Conservation (phyloP, 2,888 invertebrate genomes). For the Augiades crinisus region DNA sequence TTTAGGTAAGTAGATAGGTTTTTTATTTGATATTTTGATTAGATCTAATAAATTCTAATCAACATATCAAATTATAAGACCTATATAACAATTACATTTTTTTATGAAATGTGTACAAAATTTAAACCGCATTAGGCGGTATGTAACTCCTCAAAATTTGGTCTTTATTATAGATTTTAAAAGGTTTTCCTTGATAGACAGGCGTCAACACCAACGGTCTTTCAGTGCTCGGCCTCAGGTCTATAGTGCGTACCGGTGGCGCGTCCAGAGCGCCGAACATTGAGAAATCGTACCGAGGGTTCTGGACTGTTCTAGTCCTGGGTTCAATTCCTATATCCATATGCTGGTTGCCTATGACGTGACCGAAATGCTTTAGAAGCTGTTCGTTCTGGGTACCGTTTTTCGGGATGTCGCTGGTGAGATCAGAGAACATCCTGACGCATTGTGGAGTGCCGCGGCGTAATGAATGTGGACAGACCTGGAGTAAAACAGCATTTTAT, state of each 20-base stretch:
- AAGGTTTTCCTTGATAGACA: constrained; percentile 49
- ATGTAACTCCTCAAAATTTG: constrained; percentile 2
- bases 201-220: constrained; percentile 50
- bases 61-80: too few relatives aligned
- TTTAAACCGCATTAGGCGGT: neutral
- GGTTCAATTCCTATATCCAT: neutral
- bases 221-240: constrained; percentile 43
- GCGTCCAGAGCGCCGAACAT: constrained; percentile 43
- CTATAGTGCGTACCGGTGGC: constrained; percentile 49
- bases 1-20: too few relatives aligned
- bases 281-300: constrained; percentile 48
- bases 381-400: constrained; percentile 34
- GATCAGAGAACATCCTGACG: constrained; percentile 45
- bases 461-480: constrained; percentile 61
- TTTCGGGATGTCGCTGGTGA: constrained; percentile 41
- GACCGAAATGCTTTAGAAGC: constrained; percentile 40
- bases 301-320: constrained; percentile 15
- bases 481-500: constrained; percentile 34
- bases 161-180: neutral
- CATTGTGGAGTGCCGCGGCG: constrained; percentile 49
- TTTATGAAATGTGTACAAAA: too few relatives aligned
- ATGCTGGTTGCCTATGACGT: constrained; percentile 37
- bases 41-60: too few relatives aligned
- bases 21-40: too few relatives aligned
- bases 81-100: too few relatives aligned